Base-by-base conservation (phyloP, 2,888 invertebrate genomes). In the Chouioia cunea region DNA sequence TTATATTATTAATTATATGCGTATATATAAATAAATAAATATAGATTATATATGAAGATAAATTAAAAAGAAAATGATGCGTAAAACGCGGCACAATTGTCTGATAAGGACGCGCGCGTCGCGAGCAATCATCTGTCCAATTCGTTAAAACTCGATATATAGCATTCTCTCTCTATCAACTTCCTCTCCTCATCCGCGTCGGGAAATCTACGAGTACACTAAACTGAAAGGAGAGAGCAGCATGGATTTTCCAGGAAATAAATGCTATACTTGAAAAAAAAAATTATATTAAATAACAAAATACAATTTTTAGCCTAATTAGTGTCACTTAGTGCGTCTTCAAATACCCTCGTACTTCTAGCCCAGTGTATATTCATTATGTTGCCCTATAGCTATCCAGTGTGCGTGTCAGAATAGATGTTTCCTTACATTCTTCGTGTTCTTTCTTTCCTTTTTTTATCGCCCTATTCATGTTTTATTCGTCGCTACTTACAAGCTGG, bases 51-150 rank as follows among this genome's bases (percentile, higher is more conserved):
- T 16, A 60, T 73, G 65, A 73, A 70, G 74, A 73, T 70, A 4
- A 36, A 36, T 36, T 36, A 36, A 36, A 36, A 36, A 36, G 12
- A 36, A 36, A 36, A 36, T 36, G 36, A 36, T 36, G 36, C 6
- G 36, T 36, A 12, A 36, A 12, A 36, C 36, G 72, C 75, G 77
- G 75, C 76, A 77, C 78, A 77, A 79, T 73, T 76, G 75, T 73
- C 69, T 74, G 36, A 36, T 12, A 36, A 36, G 36, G 36, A 36
- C 75, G 76, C 62, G 77, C 78, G 76, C 77, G 79, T 79, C 79
- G 50, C 78, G 79, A 81, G 79, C 79, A 83, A 85, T 84, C 63
- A 66, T 65, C 84, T 83, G 84, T 84, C 84, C 84, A 83, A 81
- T 77, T 81, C 79, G 80, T 84, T 36, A 36, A 82, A 69, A 82